Evolutionary conservation across 2,797 vertebrate species (phyloP).

Genomic region (Thripadectes ignobilis): DNA sequence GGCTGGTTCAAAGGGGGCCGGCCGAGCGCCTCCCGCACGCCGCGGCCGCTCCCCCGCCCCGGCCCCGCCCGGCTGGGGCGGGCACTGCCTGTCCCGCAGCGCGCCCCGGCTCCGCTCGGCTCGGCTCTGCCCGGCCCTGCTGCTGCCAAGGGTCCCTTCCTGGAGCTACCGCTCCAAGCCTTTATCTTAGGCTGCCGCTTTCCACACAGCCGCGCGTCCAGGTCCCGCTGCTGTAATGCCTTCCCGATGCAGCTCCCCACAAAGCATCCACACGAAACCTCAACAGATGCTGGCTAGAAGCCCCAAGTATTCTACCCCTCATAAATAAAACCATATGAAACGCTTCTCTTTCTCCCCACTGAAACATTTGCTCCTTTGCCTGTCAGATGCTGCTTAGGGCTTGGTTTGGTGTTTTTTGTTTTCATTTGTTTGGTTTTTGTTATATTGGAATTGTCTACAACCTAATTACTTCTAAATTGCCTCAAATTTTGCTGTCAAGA

Average conservation of each 20-base stretch:
- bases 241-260: not conserved
- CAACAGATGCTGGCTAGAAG: accelerated
- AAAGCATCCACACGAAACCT: not conserved
- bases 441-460: not conserved
- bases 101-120: not conserved
- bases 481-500: not conserved
- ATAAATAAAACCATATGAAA: not conserved
- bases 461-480: not conserved
- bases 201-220: too few relatives aligned
- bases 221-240: accelerated
- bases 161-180: not conserved
- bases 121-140: not conserved
- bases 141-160: accelerated
- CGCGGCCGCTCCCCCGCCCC: not conserved
- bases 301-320: not conserved
- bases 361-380: not conserved
- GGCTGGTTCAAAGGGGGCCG: too few relatives aligned
- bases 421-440: not conserved
- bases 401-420: not conserved
- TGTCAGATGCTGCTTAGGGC: not conserved
- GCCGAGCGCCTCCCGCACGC: too few relatives aligned
- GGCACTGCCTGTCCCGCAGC: not conserved
- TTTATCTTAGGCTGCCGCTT: not conserved
- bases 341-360: not conserved
- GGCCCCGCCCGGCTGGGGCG: not conserved